Conservation (phyloP, 2,888 invertebrate genomes). For the Sminthurides aquaticus region DNA sequence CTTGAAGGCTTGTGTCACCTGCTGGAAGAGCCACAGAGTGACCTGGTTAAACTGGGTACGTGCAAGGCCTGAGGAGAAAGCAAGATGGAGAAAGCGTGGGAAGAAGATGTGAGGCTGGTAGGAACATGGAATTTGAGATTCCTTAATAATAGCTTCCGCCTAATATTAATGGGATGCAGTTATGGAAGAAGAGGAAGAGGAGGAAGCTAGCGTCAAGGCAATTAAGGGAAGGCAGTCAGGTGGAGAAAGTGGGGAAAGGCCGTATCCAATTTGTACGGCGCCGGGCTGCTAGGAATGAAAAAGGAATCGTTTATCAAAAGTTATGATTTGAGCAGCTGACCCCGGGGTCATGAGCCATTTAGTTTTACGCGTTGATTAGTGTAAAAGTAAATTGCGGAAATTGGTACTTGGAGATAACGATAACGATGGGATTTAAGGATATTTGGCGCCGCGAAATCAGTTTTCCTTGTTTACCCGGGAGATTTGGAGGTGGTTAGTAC, state of each 20-base stretch:
- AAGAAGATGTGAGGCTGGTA: not conserved
- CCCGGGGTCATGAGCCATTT: not conserved
- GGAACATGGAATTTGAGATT: constrained; percentile 2
- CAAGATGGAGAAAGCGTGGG: not conserved
- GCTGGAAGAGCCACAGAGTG: not conserved
- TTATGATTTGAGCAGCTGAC: not conserved
- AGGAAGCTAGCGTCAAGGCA: not conserved
- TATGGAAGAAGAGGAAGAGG: no score
- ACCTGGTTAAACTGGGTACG: not conserved
- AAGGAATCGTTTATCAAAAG: not conserved
- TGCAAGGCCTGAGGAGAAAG: no score
- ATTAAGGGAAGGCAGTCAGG: not conserved
- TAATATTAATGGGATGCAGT: not conserved
- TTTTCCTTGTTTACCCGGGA: no score
- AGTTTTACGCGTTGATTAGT: not conserved
- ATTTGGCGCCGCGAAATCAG: not conserved
- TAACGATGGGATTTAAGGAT: not conserved
- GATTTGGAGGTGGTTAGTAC: no score
- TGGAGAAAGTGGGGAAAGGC: not conserved
- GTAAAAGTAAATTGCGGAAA: not conserved
- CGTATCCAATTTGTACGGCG: no score
- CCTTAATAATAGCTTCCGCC: constrained; percentile 5
- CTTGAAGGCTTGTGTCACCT: constrained; percentile 8
- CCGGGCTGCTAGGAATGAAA: no score
- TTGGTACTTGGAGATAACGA: not conserved